Evolutionary conservation across 2,888 invertebrate species (phyloP).

Genomic region (Athalia rosae): DNA sequence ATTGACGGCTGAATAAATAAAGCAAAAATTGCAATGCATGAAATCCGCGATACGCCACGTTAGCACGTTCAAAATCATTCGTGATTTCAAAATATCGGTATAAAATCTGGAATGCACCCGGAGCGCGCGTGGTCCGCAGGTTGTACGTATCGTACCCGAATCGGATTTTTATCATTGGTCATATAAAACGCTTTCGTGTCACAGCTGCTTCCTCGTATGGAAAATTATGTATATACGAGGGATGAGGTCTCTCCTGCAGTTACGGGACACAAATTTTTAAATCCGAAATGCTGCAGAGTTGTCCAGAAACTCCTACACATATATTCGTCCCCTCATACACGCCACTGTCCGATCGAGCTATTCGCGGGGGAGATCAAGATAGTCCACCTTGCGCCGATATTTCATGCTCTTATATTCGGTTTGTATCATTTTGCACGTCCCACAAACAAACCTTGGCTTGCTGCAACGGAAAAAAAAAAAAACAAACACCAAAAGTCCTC

Average conservation of each 20-base stretch:
- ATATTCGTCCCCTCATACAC: neutral
- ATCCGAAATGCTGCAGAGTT: neutral
- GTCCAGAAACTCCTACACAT: constrained; percentile 4
- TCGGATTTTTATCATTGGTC: constrained; percentile 37
- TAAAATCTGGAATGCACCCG: neutral
- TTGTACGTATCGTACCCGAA: neutral
- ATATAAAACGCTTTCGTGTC: constrained; percentile 37
- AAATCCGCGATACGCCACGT: neutral
- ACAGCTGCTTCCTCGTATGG: constrained; percentile 27
- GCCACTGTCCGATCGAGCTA: constrained; percentile 19
- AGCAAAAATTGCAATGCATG: constrained; percentile 2
- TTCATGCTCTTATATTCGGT: constrained; percentile 37
- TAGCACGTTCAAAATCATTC: neutral
- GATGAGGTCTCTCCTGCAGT: neutral
- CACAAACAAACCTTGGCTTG: constrained; percentile 10
- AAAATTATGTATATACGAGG: constrained; percentile 23
- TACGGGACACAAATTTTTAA: constrained; percentile 3
- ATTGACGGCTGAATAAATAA: constrained; percentile 19
- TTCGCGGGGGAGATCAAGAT: constrained; percentile 39
- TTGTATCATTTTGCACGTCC: constrained; percentile 33
- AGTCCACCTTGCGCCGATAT: constrained; percentile 44
- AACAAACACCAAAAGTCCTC: neutral
- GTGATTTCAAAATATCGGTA: constrained; percentile 36
- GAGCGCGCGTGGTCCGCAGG: neutral
- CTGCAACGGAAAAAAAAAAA: neutral